Evolutionary conservation across 1,140 invertebrate genomes (phyloP), one percentile per base, ranked within the genome.

Genomic region (Drosophila bipectinata): DNA sequence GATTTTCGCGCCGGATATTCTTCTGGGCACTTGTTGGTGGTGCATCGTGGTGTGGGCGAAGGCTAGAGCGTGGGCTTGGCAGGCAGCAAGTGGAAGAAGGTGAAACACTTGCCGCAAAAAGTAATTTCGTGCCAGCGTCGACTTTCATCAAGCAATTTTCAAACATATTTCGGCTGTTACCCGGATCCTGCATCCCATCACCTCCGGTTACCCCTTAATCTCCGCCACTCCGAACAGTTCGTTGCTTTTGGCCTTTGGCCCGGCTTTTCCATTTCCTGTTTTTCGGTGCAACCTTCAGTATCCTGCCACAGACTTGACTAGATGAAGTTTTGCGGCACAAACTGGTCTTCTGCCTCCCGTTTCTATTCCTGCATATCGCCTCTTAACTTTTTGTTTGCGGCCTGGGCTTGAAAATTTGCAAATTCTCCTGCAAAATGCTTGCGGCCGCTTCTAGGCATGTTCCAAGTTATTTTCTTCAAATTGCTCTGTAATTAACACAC

Each of bases 61-160:
- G 14, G 26, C 26, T 5, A 6, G 5, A 7, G 26, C 26, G 4
- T 28, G 26, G 26, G 26, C 26, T 28, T 28, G 26, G 26, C 26
- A 28, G 12, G 53, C 26, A 21, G 72, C 44, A 71, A 74, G 54
- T 52, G 52, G 14, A 8, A 14, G n/a, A 59, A 54, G 67, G 56
- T 61, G 24, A 56, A 63, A 61, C 57, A 66, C 54, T 66, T 69
- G 68, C 77, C 64, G 48, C 78, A 78, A 58, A 72, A 81, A 78
- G 69, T 85, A 87, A 87, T 85, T 81, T 77, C 62, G 72, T 83
- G 61, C 52, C 55, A 41, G 58, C 59, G 60, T 66, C 56, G 63
- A 68, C 67, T 75, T 81, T 81, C 49, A 72, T 73, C 63, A 64
- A 61, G 62, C 66, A 72, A 77, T 77, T 81, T 78, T 53, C 15